Base-by-base conservation (phyloP, 1,140 invertebrate species). In the Pseudomyrmex sp. region DNA sequence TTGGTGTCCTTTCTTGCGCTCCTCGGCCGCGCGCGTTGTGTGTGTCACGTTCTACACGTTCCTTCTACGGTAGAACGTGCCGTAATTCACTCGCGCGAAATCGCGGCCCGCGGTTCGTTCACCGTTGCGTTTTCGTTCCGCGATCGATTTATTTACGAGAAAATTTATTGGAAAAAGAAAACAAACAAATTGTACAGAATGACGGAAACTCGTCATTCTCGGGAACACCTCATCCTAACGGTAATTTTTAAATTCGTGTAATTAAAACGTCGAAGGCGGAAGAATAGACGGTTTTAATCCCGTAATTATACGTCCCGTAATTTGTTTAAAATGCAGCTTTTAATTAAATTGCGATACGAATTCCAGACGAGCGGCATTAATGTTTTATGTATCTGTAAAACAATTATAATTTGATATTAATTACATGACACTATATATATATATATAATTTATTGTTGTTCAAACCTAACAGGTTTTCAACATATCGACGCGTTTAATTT, bases 1-100 rank as follows among this genome's bases (percentile, higher is more conserved):
- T 35, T 7, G 44, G 20, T 46, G 20, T 70, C 76, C 66, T 48
- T 62, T 50, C 62, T 72, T 80, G 35, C 35, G 35, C 35, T 35
- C 35, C 68, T 54, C 76, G 58, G 23, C 26, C 70, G 69, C 65
- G 35, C 63, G 65, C 44, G 44, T 7, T 15, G 52, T 58, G 15
- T n/a, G 52, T 23, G 75, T 77, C 75, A 58, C 12, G 52, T 77
- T 77, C 50, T 23, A 48, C 35, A 35, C 13, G 76, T 80, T 76
- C 59, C 54, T 79, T 79, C 75, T 69, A 79, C 26, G 52, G 52
- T 23, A 61, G 59, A 50, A 20, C 20, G 20, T 62, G 62, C 26
- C 18, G 20, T 26, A 20, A 5, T 35, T 35, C 23, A 26, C n/a
- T 70, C 52, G 68, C 54, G 68, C 52, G 52, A 80, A 80, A 80